These are phyloP conservation scores for Micoletzkya japonica DNA, from an alignment of 2,888 invertebrate genomes.

Conservation along the genomic window DNA sequence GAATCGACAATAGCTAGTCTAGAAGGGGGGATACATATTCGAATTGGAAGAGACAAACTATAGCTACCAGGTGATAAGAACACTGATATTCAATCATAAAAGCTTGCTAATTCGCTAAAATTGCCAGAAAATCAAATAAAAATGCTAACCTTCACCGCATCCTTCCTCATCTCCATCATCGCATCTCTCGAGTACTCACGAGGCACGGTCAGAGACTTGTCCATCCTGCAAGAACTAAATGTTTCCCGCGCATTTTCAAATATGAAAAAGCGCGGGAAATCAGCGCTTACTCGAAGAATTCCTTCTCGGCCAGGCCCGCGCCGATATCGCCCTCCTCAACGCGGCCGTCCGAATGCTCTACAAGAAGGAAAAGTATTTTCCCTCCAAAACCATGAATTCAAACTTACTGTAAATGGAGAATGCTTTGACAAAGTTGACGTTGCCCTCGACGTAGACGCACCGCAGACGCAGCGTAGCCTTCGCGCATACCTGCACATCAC, in stretches of 20 bases:
- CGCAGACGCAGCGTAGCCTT: slow-evolving; percentile 3
- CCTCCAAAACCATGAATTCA: background rate
- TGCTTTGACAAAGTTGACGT: slow-evolving; percentile 17
- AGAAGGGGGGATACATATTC: too few species aligned
- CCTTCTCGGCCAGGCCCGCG: slow-evolving; percentile 16
- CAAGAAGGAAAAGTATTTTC: background rate
- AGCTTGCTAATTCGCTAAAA: too few species aligned
- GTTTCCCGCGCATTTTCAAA: background rate
- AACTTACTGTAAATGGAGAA: slow-evolving; percentile 6
- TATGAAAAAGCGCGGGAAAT: background rate
- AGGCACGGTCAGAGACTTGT: background rate
- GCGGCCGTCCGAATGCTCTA: background rate
- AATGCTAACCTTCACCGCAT: background rate
- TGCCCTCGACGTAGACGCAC: slow-evolving; percentile 3
- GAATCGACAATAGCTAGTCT: too few species aligned
- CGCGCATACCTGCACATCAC: background rate
- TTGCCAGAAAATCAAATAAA: background rate
- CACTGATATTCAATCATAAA: too few species aligned
- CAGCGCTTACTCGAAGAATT: background rate
- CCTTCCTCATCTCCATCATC: background rate
- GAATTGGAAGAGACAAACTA: too few species aligned
- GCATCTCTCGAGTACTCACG: slow-evolving; percentile 10
- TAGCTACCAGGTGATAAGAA: too few species aligned
- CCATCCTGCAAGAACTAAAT: slow-evolving; percentile 3
- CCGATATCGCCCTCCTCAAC: slow-evolving; percentile 19